Evolutionary conservation across 2,113 vertebrate genomes (phyloP).

Genomic region (Talpa occidentalis): DNA sequence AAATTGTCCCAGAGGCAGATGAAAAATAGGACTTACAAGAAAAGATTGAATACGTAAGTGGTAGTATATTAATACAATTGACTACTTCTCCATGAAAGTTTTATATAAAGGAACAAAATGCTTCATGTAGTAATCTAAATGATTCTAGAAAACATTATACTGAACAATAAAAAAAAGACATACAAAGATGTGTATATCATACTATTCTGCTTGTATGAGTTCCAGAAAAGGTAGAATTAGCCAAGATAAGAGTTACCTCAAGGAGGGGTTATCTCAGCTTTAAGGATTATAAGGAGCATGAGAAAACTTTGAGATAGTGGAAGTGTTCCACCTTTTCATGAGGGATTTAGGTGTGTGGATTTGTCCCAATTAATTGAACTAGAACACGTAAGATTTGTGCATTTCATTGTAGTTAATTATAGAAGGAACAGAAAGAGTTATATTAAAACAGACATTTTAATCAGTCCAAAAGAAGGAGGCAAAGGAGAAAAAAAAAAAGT

Average conservation of each 20-base stretch:
- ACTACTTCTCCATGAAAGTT: not conserved
- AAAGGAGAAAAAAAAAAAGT: too few species aligned
- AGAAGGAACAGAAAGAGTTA: not conserved
- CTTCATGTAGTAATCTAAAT: too few species aligned
- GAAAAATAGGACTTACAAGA: too few species aligned
- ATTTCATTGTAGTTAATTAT: not conserved
- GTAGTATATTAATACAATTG: not conserved
- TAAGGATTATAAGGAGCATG: too few species aligned
- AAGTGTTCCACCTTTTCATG: not conserved
- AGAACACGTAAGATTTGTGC: not conserved
- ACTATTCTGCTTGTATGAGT: not conserved
- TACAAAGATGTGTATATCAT: too few species aligned
- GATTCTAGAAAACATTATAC: not conserved
- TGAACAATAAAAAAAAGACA: not conserved
- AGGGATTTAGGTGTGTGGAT: not conserved
- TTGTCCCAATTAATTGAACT: not conserved
- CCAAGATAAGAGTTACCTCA: not conserved
- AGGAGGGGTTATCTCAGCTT: too few species aligned
- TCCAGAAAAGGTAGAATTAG: not conserved
- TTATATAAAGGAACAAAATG: not conserved
- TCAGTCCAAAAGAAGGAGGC: not conserved
- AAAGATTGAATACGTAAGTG: too few species aligned
- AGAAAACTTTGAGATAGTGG: not conserved
- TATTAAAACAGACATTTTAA: not conserved
- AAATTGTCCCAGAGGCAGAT: too few species aligned